phyloP scores from a whole-genome alignment of 2,113 vertebrate species.

The Phalacrocorax pelagicus region DNA sequence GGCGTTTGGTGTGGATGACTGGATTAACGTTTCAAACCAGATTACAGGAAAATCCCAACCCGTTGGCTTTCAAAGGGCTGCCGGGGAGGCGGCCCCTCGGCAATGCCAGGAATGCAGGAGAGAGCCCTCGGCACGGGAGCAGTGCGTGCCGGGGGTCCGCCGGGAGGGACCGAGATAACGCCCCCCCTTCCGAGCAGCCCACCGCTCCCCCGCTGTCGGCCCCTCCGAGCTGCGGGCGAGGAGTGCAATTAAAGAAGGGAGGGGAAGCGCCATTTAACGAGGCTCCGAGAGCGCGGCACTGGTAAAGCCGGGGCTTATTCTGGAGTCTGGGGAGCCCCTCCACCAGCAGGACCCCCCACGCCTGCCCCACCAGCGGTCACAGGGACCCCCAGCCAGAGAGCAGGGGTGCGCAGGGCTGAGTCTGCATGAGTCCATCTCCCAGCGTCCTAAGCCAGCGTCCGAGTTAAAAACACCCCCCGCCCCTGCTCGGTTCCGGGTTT shows the following conservation, averaged over 20 bases:
- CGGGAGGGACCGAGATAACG: not conserved
- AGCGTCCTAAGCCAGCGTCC: not conserved
- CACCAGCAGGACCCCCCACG: not conserved
- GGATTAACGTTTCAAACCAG: slow-evolving; percentile 48
- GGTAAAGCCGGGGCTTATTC: not conserved
- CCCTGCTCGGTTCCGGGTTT: not conserved
- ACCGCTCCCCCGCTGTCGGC: not conserved
- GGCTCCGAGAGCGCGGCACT: not conserved
- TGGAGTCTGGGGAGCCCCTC: not conserved
- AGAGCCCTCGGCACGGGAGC: slow-evolving; percentile 6
- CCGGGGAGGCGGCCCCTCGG: slow-evolving; percentile 20
- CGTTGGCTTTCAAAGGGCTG: slow-evolving; percentile 33
- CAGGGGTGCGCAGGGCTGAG: not conserved
- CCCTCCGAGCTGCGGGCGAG: not conserved
- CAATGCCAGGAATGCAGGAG: slow-evolving; percentile 55
- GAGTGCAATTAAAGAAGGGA: not conserved
- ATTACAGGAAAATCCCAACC: slow-evolving; percentile 41
- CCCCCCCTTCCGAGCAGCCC: not conserved
- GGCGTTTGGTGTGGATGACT: slow-evolving; percentile 39
- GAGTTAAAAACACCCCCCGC: not conserved
- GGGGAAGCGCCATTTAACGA: not conserved
- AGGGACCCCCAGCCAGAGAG: not conserved
- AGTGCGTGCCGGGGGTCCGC: not conserved
- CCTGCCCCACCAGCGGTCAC: fast-evolving
- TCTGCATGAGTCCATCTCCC: not conserved